A percentile compares a stretch with the other conserved stretches of the same genome.
phyloP scores from a whole-genome alignment of 2,888 invertebrate species.

The Microplitis manilae region DNA sequence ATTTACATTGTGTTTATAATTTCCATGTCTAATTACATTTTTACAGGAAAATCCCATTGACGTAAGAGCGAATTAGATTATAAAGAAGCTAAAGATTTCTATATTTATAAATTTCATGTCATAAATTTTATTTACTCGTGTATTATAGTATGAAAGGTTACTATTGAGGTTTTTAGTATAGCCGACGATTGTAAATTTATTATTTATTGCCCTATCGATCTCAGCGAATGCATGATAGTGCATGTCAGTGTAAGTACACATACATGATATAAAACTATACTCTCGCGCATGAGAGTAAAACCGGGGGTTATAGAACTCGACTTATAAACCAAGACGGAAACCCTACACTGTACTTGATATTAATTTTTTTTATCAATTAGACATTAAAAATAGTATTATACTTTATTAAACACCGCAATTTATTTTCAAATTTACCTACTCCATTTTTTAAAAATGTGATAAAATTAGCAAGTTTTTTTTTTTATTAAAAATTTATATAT shows the following conservation, averaged over 20 bases:
- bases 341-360: neutral
- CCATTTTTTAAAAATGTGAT: no score
- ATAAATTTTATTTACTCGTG: no score
- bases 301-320: conserved; percentile 16
- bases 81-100: no score
- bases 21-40: no score
- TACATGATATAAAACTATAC: neutral
- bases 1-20: no score
- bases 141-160: no score
- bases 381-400: neutral
- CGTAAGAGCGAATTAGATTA: no score
- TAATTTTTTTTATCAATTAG: neutral
- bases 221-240: neutral
- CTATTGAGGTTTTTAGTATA: conserved; percentile 20
- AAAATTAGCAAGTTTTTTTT: no score
- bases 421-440: no score
- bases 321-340: conserved; percentile 9
- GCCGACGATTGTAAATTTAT: conserved; percentile 12
- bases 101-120: no score
- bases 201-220: conserved; percentile 35
- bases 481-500: neutral
- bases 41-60: no score
- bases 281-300: neutral
- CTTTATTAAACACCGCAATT: neutral
- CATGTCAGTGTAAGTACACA: neutral